phyloP scores from a whole-genome alignment of 2,113 vertebrate species.

The Pterocles gutturalis region DNA sequence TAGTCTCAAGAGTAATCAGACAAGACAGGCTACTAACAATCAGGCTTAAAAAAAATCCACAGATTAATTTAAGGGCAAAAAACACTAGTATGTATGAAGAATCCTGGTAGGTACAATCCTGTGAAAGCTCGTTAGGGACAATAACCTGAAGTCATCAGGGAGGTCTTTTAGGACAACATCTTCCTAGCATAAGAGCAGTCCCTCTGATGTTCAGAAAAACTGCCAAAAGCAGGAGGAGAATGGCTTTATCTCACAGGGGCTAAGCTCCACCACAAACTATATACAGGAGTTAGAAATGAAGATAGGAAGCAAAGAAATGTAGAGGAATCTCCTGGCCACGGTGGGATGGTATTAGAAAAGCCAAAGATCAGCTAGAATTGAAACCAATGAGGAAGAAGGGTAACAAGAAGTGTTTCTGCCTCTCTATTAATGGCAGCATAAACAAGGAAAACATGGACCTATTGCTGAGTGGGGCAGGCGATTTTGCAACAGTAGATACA shows the following conservation, averaged over 20 bases:
- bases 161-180: not conserved
- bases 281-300: not conserved
- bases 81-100: not conserved
- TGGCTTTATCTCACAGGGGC: not conserved
- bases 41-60: not conserved
- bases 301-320: not conserved
- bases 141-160: not conserved
- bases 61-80: not conserved
- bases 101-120: not conserved
- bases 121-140: not conserved
- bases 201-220: not conserved
- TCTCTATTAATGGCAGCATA: not conserved
- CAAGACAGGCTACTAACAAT: not conserved
- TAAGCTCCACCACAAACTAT: not conserved
- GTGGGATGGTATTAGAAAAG: not conserved
- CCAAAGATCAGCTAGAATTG: not conserved
- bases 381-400: not conserved
- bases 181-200: not conserved
- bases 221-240: fast-evolving
- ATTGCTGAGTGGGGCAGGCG: not conserved
- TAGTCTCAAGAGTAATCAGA: not conserved
- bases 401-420: not conserved
- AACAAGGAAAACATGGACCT: not conserved
- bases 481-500: not conserved
- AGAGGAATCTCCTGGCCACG: not conserved